Evolutionary conservation across 2,797 vertebrate species (phyloP).

Genomic region (Darevskia nairensis): DNA sequence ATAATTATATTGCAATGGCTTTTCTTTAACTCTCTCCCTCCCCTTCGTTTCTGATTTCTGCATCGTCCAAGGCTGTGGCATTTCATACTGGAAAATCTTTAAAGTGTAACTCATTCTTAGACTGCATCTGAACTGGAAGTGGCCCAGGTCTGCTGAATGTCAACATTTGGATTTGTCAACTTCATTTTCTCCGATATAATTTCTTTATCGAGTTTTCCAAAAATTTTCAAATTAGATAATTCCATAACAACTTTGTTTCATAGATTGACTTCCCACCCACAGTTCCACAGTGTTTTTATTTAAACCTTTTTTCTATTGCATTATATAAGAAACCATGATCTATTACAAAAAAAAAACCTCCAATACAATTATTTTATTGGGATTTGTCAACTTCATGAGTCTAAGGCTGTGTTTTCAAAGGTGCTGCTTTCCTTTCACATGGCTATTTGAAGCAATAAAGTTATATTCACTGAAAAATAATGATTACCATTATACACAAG

Average conservation of each 20-base stretch:
- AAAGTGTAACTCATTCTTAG: not conserved
- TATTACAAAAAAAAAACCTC: no score
- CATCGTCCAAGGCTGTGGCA: not conserved
- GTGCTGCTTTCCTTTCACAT: not conserved
- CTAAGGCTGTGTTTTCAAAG: not conserved
- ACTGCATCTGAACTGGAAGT: not conserved
- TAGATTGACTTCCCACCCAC: no score
- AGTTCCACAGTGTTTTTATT: no score
- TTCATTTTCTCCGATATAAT: not conserved
- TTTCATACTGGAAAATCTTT: not conserved
- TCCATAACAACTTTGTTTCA: no score
- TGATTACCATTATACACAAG: not conserved
- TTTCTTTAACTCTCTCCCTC: not conserved
- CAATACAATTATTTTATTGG: no score
- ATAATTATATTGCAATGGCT: not conserved
- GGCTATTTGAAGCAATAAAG: not conserved
- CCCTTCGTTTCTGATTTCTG: not conserved
- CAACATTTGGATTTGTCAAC: not conserved
- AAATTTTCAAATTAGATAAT: no score
- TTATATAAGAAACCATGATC: no score
- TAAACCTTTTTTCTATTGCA: no score
- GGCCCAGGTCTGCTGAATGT: not conserved
- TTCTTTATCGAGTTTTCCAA: no score
- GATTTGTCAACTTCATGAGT: not conserved
- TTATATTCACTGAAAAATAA: not conserved